phyloP scores from a whole-genome alignment of 2,113 vertebrate species.

The Cariama cristata region DNA sequence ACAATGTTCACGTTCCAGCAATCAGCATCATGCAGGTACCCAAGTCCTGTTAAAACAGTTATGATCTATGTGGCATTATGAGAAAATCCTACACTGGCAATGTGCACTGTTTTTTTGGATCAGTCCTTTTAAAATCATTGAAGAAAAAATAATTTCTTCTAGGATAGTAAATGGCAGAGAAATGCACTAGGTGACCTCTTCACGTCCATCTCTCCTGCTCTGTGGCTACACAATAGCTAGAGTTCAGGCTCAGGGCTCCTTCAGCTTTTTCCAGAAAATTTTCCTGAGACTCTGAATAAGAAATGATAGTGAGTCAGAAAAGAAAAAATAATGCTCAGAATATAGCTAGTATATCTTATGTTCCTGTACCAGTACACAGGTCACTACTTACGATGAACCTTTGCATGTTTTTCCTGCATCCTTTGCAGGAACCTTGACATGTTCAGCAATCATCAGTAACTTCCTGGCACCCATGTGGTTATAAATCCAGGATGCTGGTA shows the following conservation, averaged over 20 bases:
- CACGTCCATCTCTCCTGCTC: not conserved
- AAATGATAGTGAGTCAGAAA: not conserved
- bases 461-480: not conserved
- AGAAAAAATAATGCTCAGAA: not conserved
- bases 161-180: not conserved
- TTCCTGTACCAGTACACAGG: not conserved
- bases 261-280: not conserved
- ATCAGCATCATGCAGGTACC: not conserved
- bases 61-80: not conserved
- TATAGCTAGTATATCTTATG: not conserved
- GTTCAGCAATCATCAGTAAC: not conserved
- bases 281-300: constrained; percentile 4
- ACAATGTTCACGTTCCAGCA: not conserved
- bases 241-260: not conserved
- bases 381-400: not conserved
- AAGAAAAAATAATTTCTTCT: not conserved
- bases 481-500: not conserved
- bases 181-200: not conserved
- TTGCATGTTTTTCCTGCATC: not conserved
- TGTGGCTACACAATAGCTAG: not conserved
- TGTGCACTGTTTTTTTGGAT: not conserved
- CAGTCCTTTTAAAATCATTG: not conserved
- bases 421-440: not conserved
- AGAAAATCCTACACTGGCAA: not conserved
- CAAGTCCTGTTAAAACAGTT: not conserved